Evolutionary conservation across 2,888 invertebrate species (phyloP), one percentile per base, ranked within the genome.

Genomic region (Tetropium fuscum): DNA sequence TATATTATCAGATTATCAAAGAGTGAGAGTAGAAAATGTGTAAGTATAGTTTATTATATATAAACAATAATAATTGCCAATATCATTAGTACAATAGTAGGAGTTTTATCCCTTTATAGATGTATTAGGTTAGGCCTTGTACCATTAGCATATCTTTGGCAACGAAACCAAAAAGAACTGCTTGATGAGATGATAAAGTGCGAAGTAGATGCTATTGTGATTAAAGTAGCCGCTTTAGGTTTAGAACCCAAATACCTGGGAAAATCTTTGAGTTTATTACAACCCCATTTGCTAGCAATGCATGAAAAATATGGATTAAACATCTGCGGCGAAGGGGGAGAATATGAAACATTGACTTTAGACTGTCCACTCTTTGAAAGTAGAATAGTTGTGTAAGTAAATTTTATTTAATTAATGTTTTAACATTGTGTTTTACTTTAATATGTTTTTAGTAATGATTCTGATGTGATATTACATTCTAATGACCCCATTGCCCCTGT

Each of bases 271-370:
- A 86, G 87, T 69, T 90, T 96, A 72, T 90, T 98, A 79, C 92
- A 94, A 77, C 89, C 94, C 8, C 94, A 97, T 82, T 87, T 99
- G 76, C 80, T 91, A 68, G 87, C 90, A 80, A 93, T 98, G 91
- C 91, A 93, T 77, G 91, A 94, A 79, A 95, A 97, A 82, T 99
- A 94, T 83, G 97, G 96, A 49, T 85, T 97, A 65, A 95, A 97
- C 84, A 90, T 97, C 34, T 98, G 97, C 83, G 99, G 99, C 13
- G 99, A 99, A 84, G 99, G 99, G 41, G 99, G 99, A 49, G 99
- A 99, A 83, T 99, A 97, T 80, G 99, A 99, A 84, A 96, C 98
- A 20, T 94, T 99, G 80, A 97, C 97, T 4, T 84, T 98, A 62
- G 97, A 99, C 85, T 98, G 98, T 82, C 98, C 98, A 3, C 85